Conservation (phyloP, 1,140 invertebrate species). For the Thaumatotibia leucotreta region DNA sequence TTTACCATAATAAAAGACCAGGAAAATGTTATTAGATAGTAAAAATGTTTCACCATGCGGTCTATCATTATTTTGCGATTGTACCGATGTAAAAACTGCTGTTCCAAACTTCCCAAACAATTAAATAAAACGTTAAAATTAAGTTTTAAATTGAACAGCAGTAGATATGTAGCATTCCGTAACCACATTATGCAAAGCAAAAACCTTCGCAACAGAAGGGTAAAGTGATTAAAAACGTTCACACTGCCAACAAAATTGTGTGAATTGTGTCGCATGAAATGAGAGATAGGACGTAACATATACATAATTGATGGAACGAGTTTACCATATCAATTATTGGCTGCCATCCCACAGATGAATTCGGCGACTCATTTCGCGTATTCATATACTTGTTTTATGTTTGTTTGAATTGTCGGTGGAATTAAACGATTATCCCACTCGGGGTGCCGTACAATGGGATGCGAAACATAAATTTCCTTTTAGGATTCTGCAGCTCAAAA, state of each 20-base stretch:
- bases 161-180: too few species aligned
- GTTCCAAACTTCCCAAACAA: too few species aligned
- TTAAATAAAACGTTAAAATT: too few species aligned
- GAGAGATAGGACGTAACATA: neutral
- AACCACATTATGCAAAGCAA: neutral
- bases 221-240: neutral
- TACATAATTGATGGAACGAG: neutral
- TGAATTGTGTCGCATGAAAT: neutral
- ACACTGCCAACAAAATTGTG: neutral
- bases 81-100: too few species aligned
- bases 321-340: neutral
- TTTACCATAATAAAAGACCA: too few species aligned
- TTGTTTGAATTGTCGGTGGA: neutral
- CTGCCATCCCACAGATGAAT: neutral
- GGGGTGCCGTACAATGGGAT: neutral
- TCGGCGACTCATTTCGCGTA: neutral
- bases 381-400: neutral
- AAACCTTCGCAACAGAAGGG: neutral
- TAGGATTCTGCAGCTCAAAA: slow-evolving; percentile 5
- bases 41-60: too few species aligned
- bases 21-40: too few species aligned
- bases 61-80: too few species aligned
- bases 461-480: slow-evolving; percentile 10
- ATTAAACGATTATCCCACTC: neutral
- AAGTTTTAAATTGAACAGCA: too few species aligned